Base-by-base conservation (phyloP, 2,797 vertebrate genomes). In the Alfaro cultratus region DNA sequence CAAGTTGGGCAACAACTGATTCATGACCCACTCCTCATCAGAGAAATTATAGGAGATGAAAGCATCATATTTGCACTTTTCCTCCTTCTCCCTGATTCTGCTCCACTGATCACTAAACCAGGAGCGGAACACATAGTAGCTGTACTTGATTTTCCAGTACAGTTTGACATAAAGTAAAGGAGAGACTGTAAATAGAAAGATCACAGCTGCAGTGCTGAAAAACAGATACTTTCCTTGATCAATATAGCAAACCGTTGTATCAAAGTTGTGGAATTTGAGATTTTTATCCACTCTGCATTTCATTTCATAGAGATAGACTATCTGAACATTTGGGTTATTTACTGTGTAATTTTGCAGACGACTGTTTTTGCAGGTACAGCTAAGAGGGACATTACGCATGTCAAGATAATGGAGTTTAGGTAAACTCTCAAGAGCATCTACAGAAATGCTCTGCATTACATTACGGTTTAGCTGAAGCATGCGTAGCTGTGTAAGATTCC, bases 1-100 rank as follows among this genome's bases (percentile, higher is more conserved):
- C 9, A 95, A 83, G 73, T 95, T 95, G 26, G 95, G 96, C 75
- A 96, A 77, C 86, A 98, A 85, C 29, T 96, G 84, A 23, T 96
- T 83, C 86, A 96, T 94, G 21, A 97, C 95, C 97, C 97, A 97
- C 0, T 92, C 79, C 83, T 97, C 96, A 89, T 97, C 96, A 11
- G 90, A 93, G 2, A 95, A 96, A 76, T 96, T 97, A 83, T 97
- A 98, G 80, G 97, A 98, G 89, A 98, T 93, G 74, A 98, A 98
- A 0, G 96, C 97, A 45, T 97, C 96, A 15, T 97, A 97, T 75
- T 91, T 89, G 87, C 94, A 97, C 5, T 93, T 90, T 81, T 97
- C 94, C 51, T 96, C 95, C 51, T 96, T 83, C 0, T 96, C 96
- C 51, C 94, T 90, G 36, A 95, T 76, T 74, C 88, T 93, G 51